Evolutionary conservation across 2,113 vertebrate genomes (phyloP).

Genomic region (Myrmophylax atrothorax): DNA sequence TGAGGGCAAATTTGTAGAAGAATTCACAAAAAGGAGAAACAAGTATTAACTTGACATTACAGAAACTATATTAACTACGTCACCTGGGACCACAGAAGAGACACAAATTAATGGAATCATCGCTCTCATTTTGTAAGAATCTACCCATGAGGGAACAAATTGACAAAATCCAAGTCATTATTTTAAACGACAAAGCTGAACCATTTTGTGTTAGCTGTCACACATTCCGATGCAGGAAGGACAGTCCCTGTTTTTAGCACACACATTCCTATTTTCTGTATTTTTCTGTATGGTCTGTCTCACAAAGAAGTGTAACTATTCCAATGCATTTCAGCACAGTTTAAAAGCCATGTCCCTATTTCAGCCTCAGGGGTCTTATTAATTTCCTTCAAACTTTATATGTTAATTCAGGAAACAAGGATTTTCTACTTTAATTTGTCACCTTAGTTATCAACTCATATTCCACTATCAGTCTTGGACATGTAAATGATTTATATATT

Average conservation of each 20-base stretch:
- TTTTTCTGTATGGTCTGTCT: not conserved
- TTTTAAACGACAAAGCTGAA: slow-evolving; percentile 19
- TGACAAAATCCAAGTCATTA: slow-evolving; percentile 15
- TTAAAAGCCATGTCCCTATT: slow-evolving; percentile 17
- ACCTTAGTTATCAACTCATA: not conserved
- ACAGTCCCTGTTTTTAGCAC: slow-evolving; percentile 27
- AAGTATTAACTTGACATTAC: slow-evolving; percentile 21
- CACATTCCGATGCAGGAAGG: not conserved
- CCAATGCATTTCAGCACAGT: not conserved
- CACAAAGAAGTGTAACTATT: slow-evolving; percentile 16
- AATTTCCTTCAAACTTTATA: slow-evolving; percentile 14
- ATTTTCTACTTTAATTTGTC: slow-evolving; percentile 15
- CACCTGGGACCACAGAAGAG: slow-evolving; percentile 19
- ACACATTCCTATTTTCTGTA: not conserved
- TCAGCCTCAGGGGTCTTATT: not conserved
- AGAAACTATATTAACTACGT: slow-evolving; percentile 31
- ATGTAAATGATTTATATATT: not conserved
- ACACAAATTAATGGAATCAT: slow-evolving; percentile 32
- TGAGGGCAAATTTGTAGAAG: not conserved
- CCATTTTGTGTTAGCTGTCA: slow-evolving; percentile 2
- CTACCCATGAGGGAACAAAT: not conserved
- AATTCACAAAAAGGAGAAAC: not conserved
- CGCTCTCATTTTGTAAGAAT: slow-evolving; percentile 4
- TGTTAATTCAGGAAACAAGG: not conserved
- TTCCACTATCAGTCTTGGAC: not conserved